Conservation (phyloP, 2,797 vertebrate genomes). For the Pagetopsis macropterus region DNA sequence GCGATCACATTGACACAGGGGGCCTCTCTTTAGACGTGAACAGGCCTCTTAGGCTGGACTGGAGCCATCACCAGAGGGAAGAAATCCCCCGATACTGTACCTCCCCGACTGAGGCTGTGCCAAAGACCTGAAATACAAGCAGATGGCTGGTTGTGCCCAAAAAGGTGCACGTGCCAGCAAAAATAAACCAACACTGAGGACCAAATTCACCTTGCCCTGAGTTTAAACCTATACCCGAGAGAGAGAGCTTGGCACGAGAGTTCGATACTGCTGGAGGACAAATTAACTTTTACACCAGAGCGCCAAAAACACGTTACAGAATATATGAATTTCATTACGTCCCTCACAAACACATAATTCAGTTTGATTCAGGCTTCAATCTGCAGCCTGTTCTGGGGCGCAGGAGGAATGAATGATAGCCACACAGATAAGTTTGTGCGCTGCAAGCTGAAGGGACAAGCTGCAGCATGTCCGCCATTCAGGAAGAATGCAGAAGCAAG, state of each 20-base stretch:
- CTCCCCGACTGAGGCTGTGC: conserved; percentile 71
- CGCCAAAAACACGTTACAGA: conserved; percentile 36
- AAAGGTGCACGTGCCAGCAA: conserved; percentile 62
- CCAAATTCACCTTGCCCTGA: conserved; percentile 57
- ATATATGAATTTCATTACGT: conserved; percentile 54
- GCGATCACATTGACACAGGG: conserved; percentile 72
- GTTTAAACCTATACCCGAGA: conserved; percentile 60
- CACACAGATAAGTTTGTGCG: conserved; percentile 54
- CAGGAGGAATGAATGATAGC: conserved; percentile 53
- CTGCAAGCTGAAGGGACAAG: conserved; percentile 71
- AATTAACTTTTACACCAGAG: conserved; percentile 43
- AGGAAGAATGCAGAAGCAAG: conserved; percentile 81
- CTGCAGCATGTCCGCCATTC: conserved; percentile 71
- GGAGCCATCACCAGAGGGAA: conserved; percentile 60
- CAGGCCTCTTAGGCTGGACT: conserved; percentile 64
- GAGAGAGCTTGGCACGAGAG: conserved; percentile 39
- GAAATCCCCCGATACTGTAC: conserved; percentile 76
- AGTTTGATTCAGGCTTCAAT: conserved; percentile 36
- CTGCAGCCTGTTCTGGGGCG: conserved; percentile 39
- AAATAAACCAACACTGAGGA: conserved; percentile 59
- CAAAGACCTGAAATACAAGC: conserved; percentile 73
- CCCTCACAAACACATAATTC: conserved; percentile 49
- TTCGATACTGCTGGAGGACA: conserved; percentile 27
- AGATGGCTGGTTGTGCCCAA: conserved; percentile 68
- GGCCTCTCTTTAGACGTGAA: conserved; percentile 65